phyloP scores from a whole-genome alignment of 2,888 invertebrate genomes.

The Mactromeris polynyma region DNA sequence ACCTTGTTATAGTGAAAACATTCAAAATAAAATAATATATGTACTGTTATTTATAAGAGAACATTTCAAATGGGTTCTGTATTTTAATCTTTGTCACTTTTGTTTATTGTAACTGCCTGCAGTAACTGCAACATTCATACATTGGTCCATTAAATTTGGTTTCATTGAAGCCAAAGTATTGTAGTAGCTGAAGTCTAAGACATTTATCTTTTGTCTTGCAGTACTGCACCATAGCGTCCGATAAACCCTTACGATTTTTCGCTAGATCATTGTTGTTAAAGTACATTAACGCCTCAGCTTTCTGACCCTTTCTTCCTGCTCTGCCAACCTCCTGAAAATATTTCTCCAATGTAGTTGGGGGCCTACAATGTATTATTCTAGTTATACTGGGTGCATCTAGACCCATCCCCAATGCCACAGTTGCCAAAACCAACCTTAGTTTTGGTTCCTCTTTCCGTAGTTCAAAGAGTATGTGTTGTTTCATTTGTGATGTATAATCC shows the following conservation, averaged over 20 bases:
- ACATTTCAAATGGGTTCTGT: too few relatives aligned
- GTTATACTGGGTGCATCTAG: constrained; percentile 57
- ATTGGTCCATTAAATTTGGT: constrained; percentile 32
- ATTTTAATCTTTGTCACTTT: too few relatives aligned
- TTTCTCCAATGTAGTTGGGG: constrained; percentile 35
- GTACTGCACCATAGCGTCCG: constrained; percentile 18
- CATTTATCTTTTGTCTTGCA: constrained; percentile 17
- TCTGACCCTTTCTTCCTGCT: constrained; percentile 61
- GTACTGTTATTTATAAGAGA: too few relatives aligned
- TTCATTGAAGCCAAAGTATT: constrained; percentile 41
- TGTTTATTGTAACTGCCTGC: constrained; percentile 11
- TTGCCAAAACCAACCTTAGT: constrained; percentile 54
- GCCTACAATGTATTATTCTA: constrained; percentile 45
- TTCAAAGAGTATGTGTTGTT: constrained; percentile 53
- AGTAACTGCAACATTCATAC: constrained; percentile 34
- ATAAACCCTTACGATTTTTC: constrained; percentile 52
- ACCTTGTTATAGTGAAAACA: too few relatives aligned
- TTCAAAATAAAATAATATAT: too few relatives aligned
- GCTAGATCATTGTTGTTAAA: constrained; percentile 66
- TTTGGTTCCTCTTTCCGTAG: constrained; percentile 49
- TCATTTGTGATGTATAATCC: constrained; percentile 67
- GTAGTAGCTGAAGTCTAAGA: constrained; percentile 33
- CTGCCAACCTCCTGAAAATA: constrained; percentile 67
- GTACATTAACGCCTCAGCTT: constrained; percentile 47
- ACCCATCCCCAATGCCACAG: constrained; percentile 67